Conservation (phyloP, 2,113 vertebrate species). For the Hassar affinis region DNA sequence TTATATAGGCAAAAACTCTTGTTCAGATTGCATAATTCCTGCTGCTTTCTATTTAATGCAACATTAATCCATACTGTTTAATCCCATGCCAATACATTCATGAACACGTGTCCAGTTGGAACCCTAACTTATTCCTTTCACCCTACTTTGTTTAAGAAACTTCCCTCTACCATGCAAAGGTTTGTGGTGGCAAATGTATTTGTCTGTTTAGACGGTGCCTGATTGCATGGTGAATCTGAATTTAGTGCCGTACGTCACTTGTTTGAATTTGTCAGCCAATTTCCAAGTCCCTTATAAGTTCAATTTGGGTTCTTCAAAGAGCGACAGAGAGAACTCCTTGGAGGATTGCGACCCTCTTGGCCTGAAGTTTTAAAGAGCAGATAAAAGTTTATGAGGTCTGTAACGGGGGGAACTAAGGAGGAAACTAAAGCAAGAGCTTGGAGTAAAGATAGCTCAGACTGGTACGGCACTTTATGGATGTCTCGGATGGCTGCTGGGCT, state of each 20-base stretch:
- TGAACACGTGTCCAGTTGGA: background rate
- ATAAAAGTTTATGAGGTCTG: constrained; percentile 20
- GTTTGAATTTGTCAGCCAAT: background rate
- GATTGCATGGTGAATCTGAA: background rate
- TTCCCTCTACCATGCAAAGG: background rate
- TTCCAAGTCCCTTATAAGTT: background rate
- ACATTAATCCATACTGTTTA: background rate
- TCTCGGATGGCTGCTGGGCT: background rate
- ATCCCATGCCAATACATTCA: background rate
- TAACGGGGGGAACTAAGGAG: background rate
- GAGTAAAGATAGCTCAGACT: background rate
- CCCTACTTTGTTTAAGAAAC: background rate
- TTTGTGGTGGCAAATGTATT: background rate
- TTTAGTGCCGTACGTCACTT: background rate
- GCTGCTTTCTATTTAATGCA: background rate
- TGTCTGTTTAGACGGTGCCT: background rate
- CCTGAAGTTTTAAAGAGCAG: constrained; percentile 1
- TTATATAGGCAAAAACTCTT: background rate
- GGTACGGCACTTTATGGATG: background rate
- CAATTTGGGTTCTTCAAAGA: background rate
- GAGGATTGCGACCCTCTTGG: background rate
- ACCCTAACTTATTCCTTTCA: background rate
- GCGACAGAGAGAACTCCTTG: background rate
- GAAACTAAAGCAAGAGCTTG: background rate
- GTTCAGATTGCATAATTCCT: background rate